Conservation (phyloP, 1,140 invertebrate species). For the Ephestia elutella region DNA sequence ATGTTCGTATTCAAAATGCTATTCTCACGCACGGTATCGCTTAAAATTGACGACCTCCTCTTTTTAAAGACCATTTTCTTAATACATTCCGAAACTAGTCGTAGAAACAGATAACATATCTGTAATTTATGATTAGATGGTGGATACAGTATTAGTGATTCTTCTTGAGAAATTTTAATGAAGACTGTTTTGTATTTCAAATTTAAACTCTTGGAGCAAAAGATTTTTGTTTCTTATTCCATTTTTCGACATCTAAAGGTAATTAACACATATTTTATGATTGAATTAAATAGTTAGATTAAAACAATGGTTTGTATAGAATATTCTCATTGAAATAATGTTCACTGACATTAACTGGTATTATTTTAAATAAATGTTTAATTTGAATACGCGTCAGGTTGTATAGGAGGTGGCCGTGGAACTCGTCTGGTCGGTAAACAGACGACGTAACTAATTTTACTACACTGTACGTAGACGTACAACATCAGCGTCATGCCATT, state of each 20-base stretch:
- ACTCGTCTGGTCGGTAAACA: conserved; percentile 30
- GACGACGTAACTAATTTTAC: conserved; percentile 41
- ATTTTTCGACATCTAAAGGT: no score
- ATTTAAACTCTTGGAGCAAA: neutral
- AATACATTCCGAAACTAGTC: conserved; percentile 30
- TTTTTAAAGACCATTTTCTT: conserved; percentile 27
- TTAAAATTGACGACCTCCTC: conserved; percentile 19
- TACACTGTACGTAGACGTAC: conserved; percentile 38
- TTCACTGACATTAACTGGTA: no score
- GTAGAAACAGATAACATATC: conserved; percentile 33
- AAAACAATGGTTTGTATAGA: no score
- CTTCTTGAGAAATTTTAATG: conserved; percentile 14
- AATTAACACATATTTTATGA: no score
- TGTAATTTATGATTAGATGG: conserved; percentile 31
- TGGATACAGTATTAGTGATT: conserved; percentile 30
- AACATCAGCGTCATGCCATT: conserved; percentile 43
- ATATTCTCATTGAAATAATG: no score
- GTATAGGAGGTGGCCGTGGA: conserved; percentile 18
- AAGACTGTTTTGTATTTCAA: conserved; percentile 10
- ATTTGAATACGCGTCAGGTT: neutral
- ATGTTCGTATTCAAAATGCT: conserved; percentile 11
- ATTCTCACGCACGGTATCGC: conserved; percentile 24
- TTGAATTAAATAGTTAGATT: no score
- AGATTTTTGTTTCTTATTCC: neutral
- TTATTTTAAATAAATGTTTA: no score